Evolutionary conservation across 2,797 vertebrate species (phyloP), one percentile per base, ranked within the genome.

Genomic region (Pantherophis alleghaniensis): DNA sequence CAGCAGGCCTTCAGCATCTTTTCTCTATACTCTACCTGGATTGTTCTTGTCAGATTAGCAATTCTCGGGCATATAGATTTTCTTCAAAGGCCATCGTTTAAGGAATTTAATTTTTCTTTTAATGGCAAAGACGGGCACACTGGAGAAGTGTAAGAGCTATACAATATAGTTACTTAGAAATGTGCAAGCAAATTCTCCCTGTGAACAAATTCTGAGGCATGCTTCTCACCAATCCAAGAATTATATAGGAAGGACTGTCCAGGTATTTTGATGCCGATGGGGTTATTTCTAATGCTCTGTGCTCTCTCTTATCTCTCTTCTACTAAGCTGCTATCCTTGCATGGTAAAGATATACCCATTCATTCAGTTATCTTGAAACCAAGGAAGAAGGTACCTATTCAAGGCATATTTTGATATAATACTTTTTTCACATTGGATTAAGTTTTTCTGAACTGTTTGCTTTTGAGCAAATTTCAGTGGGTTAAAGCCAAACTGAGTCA

Each of bases 71-170:
- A 92, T 59, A 92, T 79, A 96, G 95, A 96, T 90, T 94, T 7
- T 87, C 92, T 96, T 96, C 96, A 96, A 97, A 97, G 95, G 95
- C 94, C 94, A 95, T 95, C 95, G 90, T 91, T 95, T 96, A 9
- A 5, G 63, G 42, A n/a, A 24, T 32, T 51, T 7, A 32, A 11
- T 55, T 63, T 90, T 89, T 86, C 28, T 51, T 61, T 60, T 42
- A 10, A 57, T 28, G 61, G 66, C 28, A 91, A 32, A 79, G 10
- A 14, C 90, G 90, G 86, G 92, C 90, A 96, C 88, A 94, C 95
- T 94, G 94, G 92, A 92, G 91, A 93, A 92, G 94, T 91, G 63
- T 56, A 94, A 91, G 94, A 93, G 93, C 10, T 47, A 86, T 11
- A 61, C 2, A 94, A 87, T 3, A 53, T 55, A 93, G 94, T 95